A percentile compares a stretch with the other conserved stretches of the same genome.
These are phyloP conservation scores for Lithophane socia DNA, from an alignment of 2,888 invertebrate genomes.

Conservation along the genomic window DNA sequence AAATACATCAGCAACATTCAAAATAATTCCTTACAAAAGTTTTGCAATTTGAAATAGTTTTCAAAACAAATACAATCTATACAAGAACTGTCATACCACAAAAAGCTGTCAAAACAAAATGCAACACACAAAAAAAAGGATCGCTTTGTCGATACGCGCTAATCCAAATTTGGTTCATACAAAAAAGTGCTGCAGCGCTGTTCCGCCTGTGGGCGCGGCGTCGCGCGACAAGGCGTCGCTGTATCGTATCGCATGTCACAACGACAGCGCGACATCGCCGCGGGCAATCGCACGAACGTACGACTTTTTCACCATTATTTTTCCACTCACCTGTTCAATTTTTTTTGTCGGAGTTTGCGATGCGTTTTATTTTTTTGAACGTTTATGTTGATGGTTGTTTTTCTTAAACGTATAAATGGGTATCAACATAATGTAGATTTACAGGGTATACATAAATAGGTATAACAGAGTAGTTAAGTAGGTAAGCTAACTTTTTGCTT, in stretches of 20 bases:
- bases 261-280: conserved; percentile 50
- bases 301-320: conserved; percentile 63
- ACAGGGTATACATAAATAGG: background rate
- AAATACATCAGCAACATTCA: background rate
- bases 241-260: conserved; percentile 63
- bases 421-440: background rate
- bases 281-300: conserved; percentile 50
- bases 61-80: conserved; percentile 22
- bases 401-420: background rate
- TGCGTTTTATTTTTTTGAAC: background rate
- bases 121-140: conserved; percentile 26
- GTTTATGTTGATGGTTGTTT: background rate
- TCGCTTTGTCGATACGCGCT: conserved; percentile 57
- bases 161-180: conserved; percentile 61
- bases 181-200: conserved; percentile 49
- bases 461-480: too few relatives aligned
- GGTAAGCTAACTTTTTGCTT: too few relatives aligned
- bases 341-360: conserved; percentile 36
- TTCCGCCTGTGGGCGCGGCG: conserved; percentile 41
- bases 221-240: conserved; percentile 58
- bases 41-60: conserved; percentile 23
- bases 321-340: conserved; percentile 36
- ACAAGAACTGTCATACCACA: conserved; percentile 29
- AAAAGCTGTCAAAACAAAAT: conserved; percentile 48
- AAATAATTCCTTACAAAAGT: background rate